phyloP scores from a whole-genome alignment of 1,140 invertebrate genomes.

The Rhysida immarginata region DNA sequence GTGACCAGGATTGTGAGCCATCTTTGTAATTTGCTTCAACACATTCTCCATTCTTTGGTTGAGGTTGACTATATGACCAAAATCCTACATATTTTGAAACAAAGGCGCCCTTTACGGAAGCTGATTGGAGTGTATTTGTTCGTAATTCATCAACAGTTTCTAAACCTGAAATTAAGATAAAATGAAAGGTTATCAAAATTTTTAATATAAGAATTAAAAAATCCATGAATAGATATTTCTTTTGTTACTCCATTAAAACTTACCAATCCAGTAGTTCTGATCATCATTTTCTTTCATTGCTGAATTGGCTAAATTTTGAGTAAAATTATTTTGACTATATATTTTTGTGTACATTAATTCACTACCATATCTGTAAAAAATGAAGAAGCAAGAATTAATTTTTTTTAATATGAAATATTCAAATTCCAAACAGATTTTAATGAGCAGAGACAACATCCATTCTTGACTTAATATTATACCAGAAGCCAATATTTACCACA shows the following conservation, averaged over 20 bases:
- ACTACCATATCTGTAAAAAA: conserved; percentile 63
- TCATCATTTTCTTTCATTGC: conserved; percentile 23
- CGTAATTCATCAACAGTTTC: conserved; percentile 76
- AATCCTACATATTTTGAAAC: conserved; percentile 73
- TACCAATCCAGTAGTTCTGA: conserved; percentile 22
- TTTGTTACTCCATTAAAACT: not conserved
- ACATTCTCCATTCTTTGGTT: conserved; percentile 70
- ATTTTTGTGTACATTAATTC: conserved; percentile 77
- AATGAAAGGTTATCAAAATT: conserved; percentile 1
- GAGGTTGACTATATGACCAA: conserved; percentile 51
- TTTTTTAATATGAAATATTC: not conserved
- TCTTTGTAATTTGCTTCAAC: conserved; percentile 55
- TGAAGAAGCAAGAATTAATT: conserved; percentile 6
- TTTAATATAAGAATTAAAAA: conserved; percentile 6
- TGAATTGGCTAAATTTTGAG: conserved; percentile 50
- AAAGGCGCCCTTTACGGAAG: conserved; percentile 53
- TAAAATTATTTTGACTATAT: conserved; percentile 80
- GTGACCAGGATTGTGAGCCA: conserved; percentile 63
- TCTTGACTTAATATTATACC: too few relatives aligned
- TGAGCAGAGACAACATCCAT: too few relatives aligned
- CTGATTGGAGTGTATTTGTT: conserved; percentile 84
- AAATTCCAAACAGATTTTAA: too few relatives aligned
- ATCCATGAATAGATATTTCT: not conserved
- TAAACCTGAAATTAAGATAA: conserved; percentile 41
- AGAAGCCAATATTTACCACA: too few relatives aligned